These are phyloP conservation scores for Cherax destructor DNA, from an alignment of 1,140 invertebrate genomes.

Conservation along the genomic window DNA sequence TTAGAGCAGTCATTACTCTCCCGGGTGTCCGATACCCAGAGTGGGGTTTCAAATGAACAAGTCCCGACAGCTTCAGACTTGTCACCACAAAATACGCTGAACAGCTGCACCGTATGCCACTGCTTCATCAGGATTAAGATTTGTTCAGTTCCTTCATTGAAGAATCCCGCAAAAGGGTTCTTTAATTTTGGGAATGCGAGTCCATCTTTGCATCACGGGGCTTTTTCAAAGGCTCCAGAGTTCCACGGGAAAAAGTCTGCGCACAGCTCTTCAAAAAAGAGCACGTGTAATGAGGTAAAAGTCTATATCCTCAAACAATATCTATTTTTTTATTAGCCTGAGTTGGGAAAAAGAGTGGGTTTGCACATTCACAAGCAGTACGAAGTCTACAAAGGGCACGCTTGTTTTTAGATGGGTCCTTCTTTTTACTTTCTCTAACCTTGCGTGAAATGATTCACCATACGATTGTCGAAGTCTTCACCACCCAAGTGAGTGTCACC, in stretches of 20 bases:
- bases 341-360: constrained; percentile 1
- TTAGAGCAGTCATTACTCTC: constrained; percentile 4
- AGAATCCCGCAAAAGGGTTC: constrained; percentile 33
- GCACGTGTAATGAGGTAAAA: constrained; percentile 30
- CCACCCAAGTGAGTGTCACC: constrained; percentile 36
- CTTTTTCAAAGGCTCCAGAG: constrained; percentile 12
- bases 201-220: constrained; percentile 34
- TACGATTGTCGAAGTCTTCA: constrained; percentile 33
- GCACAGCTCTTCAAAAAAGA: constrained; percentile 24
- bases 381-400: constrained; percentile 6
- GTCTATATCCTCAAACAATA: constrained; percentile 15
- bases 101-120: constrained; percentile 35
- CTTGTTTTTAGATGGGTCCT: constrained; percentile 17
- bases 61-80: constrained; percentile 18
- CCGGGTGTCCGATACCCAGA: constrained; percentile 23
- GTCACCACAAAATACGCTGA: constrained; percentile 19
- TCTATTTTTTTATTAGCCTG: constrained; percentile 24
- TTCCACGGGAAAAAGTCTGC: constrained; percentile 25
- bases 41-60: constrained; percentile 8
- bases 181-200: constrained; percentile 26
- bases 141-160: constrained; percentile 45
- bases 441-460: constrained; percentile 26
- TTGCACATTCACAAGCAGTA: constrained; percentile 32
- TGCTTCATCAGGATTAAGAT: constrained; percentile 35
- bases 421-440: constrained; percentile 38